Conservation (phyloP, 2,888 invertebrate species). For the Amphipyra berbera region DNA sequence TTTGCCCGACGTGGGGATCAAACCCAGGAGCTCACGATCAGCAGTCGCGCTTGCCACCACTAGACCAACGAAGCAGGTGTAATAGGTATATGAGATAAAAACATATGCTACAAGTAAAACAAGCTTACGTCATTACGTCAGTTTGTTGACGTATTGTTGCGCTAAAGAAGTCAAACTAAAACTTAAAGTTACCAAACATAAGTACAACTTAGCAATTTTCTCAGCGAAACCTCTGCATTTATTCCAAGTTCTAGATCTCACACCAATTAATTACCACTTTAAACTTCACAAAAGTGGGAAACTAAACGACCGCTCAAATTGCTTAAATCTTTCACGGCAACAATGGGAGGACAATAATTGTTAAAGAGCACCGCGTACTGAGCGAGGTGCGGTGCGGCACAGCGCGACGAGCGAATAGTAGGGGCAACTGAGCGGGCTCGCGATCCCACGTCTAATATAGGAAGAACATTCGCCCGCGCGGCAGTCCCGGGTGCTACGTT, state of each 20-base stretch:
- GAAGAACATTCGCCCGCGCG: conserved; percentile 2
- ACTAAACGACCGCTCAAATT: conserved; percentile 54
- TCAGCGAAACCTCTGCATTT: conserved; percentile 38
- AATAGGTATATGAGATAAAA: too few species aligned
- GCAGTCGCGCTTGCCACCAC: too few species aligned
- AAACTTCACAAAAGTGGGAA: conserved; percentile 50
- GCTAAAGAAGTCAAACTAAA: neutral
- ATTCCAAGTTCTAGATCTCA: conserved; percentile 39
- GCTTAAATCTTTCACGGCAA: conserved; percentile 56
- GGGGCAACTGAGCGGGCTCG: neutral
- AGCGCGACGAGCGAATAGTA: conserved; percentile 17
- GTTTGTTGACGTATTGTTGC: too few species aligned
- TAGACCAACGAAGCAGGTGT: too few species aligned
- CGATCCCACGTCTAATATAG: conserved; percentile 7
- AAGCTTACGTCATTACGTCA: too few species aligned
- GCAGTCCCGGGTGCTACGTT: conserved; percentile 20
- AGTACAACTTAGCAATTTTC: conserved; percentile 8
- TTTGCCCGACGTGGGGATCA: too few species aligned
- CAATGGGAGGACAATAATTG: conserved; percentile 51
- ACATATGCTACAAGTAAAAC: too few species aligned
- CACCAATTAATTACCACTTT: conserved; percentile 55
- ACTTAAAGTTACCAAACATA: neutral
- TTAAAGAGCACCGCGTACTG: conserved; percentile 43
- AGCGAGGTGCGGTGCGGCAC: conserved; percentile 1
- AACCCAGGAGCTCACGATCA: too few species aligned